These are phyloP conservation scores for Denticeps clupeoides DNA, from an alignment of 2,797 vertebrate species.

Conservation along the genomic window DNA sequence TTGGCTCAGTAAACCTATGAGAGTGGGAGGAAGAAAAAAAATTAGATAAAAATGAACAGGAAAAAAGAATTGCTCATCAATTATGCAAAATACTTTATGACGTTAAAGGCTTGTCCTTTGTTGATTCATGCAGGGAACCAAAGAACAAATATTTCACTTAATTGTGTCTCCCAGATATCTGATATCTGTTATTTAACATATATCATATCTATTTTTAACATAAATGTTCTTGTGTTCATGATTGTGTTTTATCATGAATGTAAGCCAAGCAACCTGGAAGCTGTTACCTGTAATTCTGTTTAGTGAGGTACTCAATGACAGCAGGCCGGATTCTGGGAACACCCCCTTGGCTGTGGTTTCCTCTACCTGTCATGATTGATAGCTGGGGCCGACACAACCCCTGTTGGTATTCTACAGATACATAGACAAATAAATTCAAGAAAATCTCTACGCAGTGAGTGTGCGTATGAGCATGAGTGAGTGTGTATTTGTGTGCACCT, in stretches of 20 bases:
- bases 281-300: conserved; percentile 81
- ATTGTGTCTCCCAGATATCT: too few species aligned
- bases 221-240: background rate
- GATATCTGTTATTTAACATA: too few species aligned
- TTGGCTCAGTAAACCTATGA: conserved; percentile 82
- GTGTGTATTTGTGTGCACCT: conserved; percentile 45
- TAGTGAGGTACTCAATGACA: conserved; percentile 88
- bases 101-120: too few species aligned
- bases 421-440: background rate
- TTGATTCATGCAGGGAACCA: too few species aligned
- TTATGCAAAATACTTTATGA: too few species aligned
- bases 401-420: conserved; percentile 69
- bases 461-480: too few species aligned
- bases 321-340: conserved; percentile 92
- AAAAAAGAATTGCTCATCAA: too few species aligned
- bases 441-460: background rate
- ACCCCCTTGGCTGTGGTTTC: conserved; percentile 93
- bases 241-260: background rate
- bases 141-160: too few species aligned
- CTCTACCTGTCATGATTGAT: conserved; percentile 92
- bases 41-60: background rate
- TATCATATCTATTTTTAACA: too few species aligned
- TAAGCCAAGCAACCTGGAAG: too few species aligned
- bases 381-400: conserved; percentile 77
- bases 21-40: conserved; percentile 29